A percentile compares a stretch with the other conserved stretches of the same genome.
Conservation (phyloP, 1,140 invertebrate species). For the Cyclargus thomasi region DNA sequence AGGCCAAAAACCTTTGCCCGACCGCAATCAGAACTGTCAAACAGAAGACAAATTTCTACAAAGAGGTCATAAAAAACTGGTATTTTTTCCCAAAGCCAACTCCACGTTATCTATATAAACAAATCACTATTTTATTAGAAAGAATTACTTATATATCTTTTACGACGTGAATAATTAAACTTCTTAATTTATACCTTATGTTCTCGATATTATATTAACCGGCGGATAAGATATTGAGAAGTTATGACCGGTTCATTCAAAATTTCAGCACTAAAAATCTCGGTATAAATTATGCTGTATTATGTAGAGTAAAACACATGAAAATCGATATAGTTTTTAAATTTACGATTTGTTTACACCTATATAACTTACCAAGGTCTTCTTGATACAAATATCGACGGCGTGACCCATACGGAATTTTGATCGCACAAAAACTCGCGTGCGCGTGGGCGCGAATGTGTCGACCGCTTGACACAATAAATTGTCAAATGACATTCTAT, state of each 20-base stretch:
- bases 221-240: neutral
- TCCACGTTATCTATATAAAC: neutral
- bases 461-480: slow-evolving; percentile 11
- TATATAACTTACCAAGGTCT: neutral
- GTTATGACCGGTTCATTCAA: neutral
- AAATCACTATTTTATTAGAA: slow-evolving; percentile 1
- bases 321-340: neutral
- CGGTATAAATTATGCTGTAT: too few species aligned
- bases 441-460: slow-evolving; percentile 13
- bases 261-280: too few species aligned
- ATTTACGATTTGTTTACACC: slow-evolving; percentile 1
- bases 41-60: neutral
- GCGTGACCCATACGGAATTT: neutral
- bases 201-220: neutral
- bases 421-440: slow-evolving; percentile 9
- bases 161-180: neutral
- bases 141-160: neutral
- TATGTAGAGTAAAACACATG: too few species aligned
- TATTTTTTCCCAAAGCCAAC: neutral
- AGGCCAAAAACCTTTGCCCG: neutral
- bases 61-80: neutral
- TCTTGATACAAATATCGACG: neutral
- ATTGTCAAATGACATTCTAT: slow-evolving; percentile 14
- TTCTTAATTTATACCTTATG: neutral
- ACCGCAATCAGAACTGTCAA: neutral